phyloP scores from a whole-genome alignment of 1,140 invertebrate species.

The Prorops nasuta region DNA sequence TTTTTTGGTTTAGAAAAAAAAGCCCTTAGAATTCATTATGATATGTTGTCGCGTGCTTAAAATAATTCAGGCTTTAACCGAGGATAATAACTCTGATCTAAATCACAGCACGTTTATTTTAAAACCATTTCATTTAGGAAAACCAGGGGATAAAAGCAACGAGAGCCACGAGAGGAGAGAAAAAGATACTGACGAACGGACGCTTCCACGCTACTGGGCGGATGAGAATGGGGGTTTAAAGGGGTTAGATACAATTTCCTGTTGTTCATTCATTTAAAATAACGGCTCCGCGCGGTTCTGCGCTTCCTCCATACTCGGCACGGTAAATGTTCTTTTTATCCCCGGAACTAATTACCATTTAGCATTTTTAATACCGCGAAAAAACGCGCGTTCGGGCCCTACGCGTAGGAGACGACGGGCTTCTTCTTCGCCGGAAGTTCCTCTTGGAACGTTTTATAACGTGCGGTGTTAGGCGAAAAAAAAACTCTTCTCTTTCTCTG shows the following conservation, averaged over 20 bases:
- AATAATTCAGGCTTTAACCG: too few species aligned
- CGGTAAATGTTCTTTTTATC: constrained; percentile 25
- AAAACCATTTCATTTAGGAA: too few species aligned
- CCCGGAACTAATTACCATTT: constrained; percentile 53
- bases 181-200: constrained; percentile 19
- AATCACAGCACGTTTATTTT: too few species aligned
- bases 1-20: too few species aligned
- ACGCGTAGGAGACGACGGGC: too few species aligned
- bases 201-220: constrained; percentile 21
- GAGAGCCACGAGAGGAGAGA: background rate
- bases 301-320: constrained; percentile 15
- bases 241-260: constrained; percentile 44
- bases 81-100: too few species aligned
- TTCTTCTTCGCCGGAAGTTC: constrained; percentile 24
- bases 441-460: constrained; percentile 27
- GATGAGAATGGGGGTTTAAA: constrained; percentile 26
- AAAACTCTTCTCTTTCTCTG: constrained; percentile 18
- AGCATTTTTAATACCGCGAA: constrained; percentile 49
- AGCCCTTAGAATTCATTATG: too few species aligned
- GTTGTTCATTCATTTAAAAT: constrained; percentile 50
- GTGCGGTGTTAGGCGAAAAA: constrained; percentile 25
- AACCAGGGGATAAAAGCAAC: background rate
- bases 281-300: constrained; percentile 29
- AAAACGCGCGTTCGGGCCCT: constrained; percentile 30
- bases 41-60: too few species aligned